A percentile compares a stretch with the other conserved stretches of the same genome.
Conservation (phyloP, 2,797 vertebrate species). For the Spinus olivaceus region DNA sequence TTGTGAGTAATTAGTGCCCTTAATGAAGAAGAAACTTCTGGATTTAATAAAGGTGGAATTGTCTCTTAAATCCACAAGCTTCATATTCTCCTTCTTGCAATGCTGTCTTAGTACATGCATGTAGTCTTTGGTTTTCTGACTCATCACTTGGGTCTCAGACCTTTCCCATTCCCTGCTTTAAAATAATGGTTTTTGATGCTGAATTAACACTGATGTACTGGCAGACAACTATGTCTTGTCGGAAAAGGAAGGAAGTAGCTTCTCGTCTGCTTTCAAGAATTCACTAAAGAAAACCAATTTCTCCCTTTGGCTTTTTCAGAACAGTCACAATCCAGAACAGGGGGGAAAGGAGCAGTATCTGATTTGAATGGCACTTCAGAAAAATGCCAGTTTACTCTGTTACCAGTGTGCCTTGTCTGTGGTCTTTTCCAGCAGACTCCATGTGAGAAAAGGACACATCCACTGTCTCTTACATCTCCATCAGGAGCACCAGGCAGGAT, state of each 20-base stretch:
- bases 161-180: neutral
- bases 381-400: neutral
- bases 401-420: neutral
- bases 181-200: neutral
- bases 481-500: neutral
- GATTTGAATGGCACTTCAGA: neutral
- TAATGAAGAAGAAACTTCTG: neutral
- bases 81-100: neutral
- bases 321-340: neutral
- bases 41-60: neutral
- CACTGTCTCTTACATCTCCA: neutral
- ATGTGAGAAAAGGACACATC: neutral
- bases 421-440: neutral
- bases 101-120: neutral
- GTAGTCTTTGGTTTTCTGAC: neutral
- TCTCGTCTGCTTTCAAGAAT: neutral
- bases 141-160: neutral
- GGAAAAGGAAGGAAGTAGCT: neutral
- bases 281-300: neutral
- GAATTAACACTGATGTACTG: neutral
- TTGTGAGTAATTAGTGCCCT: neutral
- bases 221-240: neutral
- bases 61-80: neutral
- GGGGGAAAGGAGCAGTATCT: neutral
- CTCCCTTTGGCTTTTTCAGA: neutral